phyloP scores from a whole-genome alignment of 2,797 vertebrate genomes.

The Hylomyscus alleni region DNA sequence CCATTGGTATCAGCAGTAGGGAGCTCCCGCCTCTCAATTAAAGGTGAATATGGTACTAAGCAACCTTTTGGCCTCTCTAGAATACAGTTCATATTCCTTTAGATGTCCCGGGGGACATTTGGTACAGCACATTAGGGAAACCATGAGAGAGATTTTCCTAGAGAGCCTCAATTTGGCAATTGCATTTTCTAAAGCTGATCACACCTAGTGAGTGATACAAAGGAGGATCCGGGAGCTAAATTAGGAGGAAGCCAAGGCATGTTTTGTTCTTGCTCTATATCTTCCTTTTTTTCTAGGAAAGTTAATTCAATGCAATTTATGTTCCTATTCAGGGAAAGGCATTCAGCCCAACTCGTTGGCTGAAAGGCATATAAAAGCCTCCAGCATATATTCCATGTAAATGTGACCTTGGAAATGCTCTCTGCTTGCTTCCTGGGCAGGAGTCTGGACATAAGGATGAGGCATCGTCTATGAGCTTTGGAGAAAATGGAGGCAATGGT shows the following conservation, averaged over 20 bases:
- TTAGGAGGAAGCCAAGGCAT: not conserved
- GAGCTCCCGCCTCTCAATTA: not conserved
- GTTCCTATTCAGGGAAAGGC: conserved; percentile 29
- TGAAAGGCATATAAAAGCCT: not conserved
- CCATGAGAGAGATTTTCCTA: conserved; percentile 26
- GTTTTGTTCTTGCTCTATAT: conserved; percentile 9
- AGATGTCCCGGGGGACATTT: not conserved
- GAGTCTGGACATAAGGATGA: not conserved
- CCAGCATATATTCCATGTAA: not conserved
- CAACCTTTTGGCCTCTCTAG: not conserved
- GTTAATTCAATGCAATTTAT: conserved; percentile 25
- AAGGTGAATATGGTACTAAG: not conserved
- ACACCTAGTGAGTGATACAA: conserved; percentile 43
- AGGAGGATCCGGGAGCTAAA: conserved; percentile 52
- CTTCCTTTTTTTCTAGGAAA: conserved; percentile 5
- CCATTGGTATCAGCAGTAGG: not conserved
- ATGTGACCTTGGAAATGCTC: not conserved
- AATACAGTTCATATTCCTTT: too few species aligned
- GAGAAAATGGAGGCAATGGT: fast-evolving
- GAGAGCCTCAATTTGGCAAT: not conserved
- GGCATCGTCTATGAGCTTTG: too few species aligned
- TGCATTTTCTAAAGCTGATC: not conserved
- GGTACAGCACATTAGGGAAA: not conserved
- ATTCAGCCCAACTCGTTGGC: not conserved
- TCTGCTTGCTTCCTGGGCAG: not conserved